Conservation (phyloP, 2,888 invertebrate species). For the Syrphus vitripennis region DNA sequence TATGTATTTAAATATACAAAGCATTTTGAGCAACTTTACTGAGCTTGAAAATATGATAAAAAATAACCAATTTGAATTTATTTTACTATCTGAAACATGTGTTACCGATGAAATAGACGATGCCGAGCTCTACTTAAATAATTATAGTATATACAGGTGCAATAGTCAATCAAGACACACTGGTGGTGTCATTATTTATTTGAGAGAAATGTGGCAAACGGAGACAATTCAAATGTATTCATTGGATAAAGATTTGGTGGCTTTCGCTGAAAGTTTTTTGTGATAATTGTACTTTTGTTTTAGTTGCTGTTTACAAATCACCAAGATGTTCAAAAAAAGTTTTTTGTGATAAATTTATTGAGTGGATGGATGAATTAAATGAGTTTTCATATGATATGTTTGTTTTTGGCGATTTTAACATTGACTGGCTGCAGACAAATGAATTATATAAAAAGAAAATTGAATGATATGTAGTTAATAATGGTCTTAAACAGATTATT, state of each 20-base stretch:
- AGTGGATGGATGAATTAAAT: too few species aligned
- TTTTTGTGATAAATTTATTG: too few species aligned
- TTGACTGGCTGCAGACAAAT: too few species aligned
- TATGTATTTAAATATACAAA: slow-evolving; percentile 6
- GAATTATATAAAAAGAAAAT: too few species aligned
- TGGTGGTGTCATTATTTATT: slow-evolving; percentile 9
- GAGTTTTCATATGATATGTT: background rate
- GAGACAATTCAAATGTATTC: background rate
- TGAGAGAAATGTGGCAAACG: background rate
- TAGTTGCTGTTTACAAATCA: background rate
- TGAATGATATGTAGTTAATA: background rate
- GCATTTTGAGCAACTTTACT: background rate
- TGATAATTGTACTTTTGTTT: background rate
- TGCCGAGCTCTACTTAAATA: background rate
- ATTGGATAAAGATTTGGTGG: background rate
- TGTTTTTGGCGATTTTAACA: too few species aligned
- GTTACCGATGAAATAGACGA: background rate
- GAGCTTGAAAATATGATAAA: background rate
- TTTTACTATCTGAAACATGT: background rate
- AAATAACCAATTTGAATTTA: background rate
- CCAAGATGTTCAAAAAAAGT: too few species aligned
- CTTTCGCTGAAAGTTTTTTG: background rate
- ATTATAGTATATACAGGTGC: background rate
- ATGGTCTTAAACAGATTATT: background rate
- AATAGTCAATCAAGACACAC: slow-evolving; percentile 1